These are phyloP conservation scores for Apolygus lucorum DNA, from an alignment of 1,140 invertebrate species.

Conservation along the genomic window DNA sequence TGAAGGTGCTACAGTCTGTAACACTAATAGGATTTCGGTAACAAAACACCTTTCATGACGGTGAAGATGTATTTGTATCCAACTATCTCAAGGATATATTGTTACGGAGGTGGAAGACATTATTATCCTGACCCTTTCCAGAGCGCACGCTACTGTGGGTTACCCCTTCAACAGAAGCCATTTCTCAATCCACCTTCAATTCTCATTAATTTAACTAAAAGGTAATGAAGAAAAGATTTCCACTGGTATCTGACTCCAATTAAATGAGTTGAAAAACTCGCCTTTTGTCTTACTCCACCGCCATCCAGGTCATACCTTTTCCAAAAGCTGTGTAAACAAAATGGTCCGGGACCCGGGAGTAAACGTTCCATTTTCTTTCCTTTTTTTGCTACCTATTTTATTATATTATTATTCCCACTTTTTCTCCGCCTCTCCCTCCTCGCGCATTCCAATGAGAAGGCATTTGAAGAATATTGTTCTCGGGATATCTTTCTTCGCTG, in stretches of 20 bases:
- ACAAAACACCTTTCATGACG: too few relatives aligned
- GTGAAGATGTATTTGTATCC: too few relatives aligned
- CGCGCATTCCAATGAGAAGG: too few relatives aligned
- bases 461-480: background rate
- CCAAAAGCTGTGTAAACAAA: background rate
- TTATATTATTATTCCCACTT: background rate
- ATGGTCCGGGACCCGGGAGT: background rate
- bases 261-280: background rate
- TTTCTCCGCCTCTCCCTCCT: too few relatives aligned
- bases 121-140: too few relatives aligned
- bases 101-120: too few relatives aligned
- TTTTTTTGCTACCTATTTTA: background rate
- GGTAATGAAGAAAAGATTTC: background rate
- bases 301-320: background rate
- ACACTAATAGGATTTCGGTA: too few relatives aligned
- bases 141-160: too few relatives aligned
- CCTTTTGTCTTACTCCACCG: background rate
- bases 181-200: background rate
- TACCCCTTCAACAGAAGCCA: background rate
- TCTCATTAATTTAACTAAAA: background rate
- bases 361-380: background rate
- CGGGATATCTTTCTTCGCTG: too few relatives aligned
- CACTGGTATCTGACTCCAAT: background rate
- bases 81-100: too few relatives aligned
- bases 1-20: too few relatives aligned